Conservation (phyloP, 2,113 vertebrate species). For the Junco hyemalis region DNA sequence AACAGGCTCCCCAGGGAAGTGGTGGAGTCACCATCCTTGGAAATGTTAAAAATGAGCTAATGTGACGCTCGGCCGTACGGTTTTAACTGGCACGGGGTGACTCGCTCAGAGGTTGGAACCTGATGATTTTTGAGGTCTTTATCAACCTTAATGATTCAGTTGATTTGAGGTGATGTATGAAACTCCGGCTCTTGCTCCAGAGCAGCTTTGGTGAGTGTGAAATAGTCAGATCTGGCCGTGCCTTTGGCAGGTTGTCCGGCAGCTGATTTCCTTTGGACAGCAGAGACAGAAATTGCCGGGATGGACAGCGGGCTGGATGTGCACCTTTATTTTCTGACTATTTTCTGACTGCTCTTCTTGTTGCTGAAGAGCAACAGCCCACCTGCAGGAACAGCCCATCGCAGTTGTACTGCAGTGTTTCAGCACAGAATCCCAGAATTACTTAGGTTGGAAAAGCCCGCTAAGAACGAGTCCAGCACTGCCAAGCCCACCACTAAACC, state of each 20-base stretch:
- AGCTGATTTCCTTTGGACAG: not conserved
- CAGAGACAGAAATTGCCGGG: rapidly evolving
- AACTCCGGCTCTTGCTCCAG: rapidly evolving
- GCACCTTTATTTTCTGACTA: not conserved
- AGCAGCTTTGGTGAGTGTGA: not conserved
- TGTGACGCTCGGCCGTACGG: not conserved
- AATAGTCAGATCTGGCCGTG: not conserved
- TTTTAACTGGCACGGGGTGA: not conserved
- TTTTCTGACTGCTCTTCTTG: not conserved
- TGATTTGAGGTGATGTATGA: not conserved
- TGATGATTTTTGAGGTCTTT: not conserved
- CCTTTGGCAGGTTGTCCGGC: not conserved
- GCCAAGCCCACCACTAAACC: not conserved
- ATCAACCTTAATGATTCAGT: not conserved
- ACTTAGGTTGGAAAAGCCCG: not conserved
- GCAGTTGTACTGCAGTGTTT: not conserved
- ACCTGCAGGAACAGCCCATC: not conserved
- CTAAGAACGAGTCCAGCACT: not conserved
- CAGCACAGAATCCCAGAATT: not conserved
- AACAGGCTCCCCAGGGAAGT: not conserved
- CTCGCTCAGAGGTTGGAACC: not conserved
- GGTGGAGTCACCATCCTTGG: not conserved
- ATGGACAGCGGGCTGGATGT: rapidly evolving
- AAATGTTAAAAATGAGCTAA: not conserved
- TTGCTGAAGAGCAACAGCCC: not conserved